phyloP scores from a whole-genome alignment of 2,888 invertebrate species.

The Scaptomyza flava region DNA sequence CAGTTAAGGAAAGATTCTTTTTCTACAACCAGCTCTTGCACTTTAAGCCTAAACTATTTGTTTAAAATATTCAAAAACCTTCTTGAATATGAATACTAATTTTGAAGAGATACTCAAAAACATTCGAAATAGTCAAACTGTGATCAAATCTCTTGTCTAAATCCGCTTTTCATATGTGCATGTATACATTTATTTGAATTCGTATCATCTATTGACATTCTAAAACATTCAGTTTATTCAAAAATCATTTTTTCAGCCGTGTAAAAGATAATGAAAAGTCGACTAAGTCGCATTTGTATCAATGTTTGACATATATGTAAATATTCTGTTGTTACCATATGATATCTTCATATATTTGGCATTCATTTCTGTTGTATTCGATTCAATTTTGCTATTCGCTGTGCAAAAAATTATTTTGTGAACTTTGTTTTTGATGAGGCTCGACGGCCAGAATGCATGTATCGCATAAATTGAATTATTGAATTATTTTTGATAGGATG shows the following conservation, averaged over 20 bases:
- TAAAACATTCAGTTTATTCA: constrained; percentile 1
- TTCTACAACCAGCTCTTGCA: too few relatives aligned
- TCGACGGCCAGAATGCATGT: constrained; percentile 38
- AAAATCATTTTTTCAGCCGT: constrained; percentile 25
- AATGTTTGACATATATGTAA: constrained; percentile 27
- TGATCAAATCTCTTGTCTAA: neutral
- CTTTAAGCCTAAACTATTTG: neutral
- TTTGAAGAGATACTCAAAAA: neutral
- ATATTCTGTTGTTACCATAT: constrained; percentile 28
- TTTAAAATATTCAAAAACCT: neutral
- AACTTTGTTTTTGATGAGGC: constrained; percentile 3
- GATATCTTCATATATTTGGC: constrained; percentile 27
- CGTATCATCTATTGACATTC: constrained; percentile 2
- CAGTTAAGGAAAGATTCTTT: neutral
- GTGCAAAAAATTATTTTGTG: neutral
- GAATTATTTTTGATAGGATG: constrained; percentile 68
- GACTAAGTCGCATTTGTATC: constrained; percentile 19
- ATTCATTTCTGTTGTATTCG: constrained; percentile 28
- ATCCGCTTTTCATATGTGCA: neutral
- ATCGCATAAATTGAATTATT: constrained; percentile 74
- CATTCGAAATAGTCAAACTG: neutral
- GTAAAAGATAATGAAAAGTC: constrained; percentile 38
- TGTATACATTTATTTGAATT: neutral
- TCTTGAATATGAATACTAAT: neutral
- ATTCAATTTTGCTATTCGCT: constrained; percentile 11